Evolutionary conservation across 2,888 invertebrate species (phyloP), one percentile per base, ranked within the genome.

Genomic region (Lacanobia oleracea): DNA sequence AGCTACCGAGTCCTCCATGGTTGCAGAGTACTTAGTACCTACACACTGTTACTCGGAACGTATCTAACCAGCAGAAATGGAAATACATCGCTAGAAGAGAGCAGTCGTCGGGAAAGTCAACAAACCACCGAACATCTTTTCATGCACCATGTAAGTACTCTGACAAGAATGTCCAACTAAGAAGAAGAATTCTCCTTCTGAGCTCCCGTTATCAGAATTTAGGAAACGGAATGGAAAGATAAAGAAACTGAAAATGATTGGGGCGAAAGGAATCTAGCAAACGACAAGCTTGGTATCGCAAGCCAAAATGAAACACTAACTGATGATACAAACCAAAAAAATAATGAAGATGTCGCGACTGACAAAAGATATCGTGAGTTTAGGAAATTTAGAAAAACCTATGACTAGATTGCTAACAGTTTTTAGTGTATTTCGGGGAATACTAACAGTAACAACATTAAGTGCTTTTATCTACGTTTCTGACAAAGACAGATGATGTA

Each of bases 311-410:
- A n/a, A 6, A 50, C 18, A 60, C 8, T 5, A 59, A 66, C 45
- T 14, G n/a, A 48, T 40, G 23, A n/a, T 14, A 51, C 33, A 16
- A 33, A 48, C 27, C 21, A 14, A 37, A 65, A 63, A 66, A 43
- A 12, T 0, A 3, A 53, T 8, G 16, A 33, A 43, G 9, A 67
- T 23, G 23, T 48, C 37, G 21, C 21, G 8, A 37, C 2, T 10
- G 14, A 59, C 37, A 72, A 71, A n/a, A 43, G 33, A 9, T 12
- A 1, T 50, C 75, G 64, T 50, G 50, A 40, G 72, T 40, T 6
- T 1, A 50, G 8, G 18, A 43, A 64, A 66, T 6, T 33, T 65
- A 57, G 10, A 51, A 51, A 65, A n/a, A 51, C 0, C 8, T 14
- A 2, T 21, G 16, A 1, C 56, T 33, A 45, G 43, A 51, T 45